Conservation (phyloP, 92 coral and sea anemone species). For the Phenganax marumi region DNA sequence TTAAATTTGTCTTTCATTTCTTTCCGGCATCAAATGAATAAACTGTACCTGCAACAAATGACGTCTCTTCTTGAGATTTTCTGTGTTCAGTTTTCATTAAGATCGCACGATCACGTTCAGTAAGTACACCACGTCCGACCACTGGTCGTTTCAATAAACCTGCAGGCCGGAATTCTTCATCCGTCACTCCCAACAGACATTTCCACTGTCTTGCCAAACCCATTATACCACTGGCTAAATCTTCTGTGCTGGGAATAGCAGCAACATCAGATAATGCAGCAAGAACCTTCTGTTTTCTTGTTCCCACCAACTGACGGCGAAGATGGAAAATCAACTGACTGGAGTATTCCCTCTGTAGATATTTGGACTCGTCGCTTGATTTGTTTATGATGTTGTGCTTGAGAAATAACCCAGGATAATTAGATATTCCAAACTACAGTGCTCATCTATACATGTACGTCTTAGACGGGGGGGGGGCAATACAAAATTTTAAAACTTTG, state of each 20-base stretch:
- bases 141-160: slow-evolving; percentile 92
- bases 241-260: slow-evolving; percentile 68
- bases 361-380: slow-evolving; percentile 66
- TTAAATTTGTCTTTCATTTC: neutral
- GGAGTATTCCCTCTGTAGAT: slow-evolving; percentile 91
- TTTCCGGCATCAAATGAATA: neutral
- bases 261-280: slow-evolving; percentile 66
- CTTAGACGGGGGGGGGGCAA: too few species aligned
- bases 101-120: slow-evolving; percentile 97
- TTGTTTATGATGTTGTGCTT: slow-evolving; percentile 77
- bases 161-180: slow-evolving; percentile 85
- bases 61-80: slow-evolving; percentile 53
- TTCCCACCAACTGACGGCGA: slow-evolving; percentile 81
- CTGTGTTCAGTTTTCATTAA: slow-evolving; percentile 72
- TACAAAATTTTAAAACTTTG: too few species aligned
- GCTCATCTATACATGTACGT: too few species aligned
- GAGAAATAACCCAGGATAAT: neutral
- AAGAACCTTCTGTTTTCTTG: slow-evolving; percentile 77
- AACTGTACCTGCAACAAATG: slow-evolving; percentile 34
- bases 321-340: slow-evolving; percentile 85
- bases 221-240: slow-evolving; percentile 69
- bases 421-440: too few species aligned
- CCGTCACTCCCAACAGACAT: slow-evolving; percentile 94
- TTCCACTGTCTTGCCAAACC: slow-evolving; percentile 97
- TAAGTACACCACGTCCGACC: slow-evolving; percentile 97